Conservation (phyloP, 1,140 invertebrate genomes). For the Papilio dardanus region DNA sequence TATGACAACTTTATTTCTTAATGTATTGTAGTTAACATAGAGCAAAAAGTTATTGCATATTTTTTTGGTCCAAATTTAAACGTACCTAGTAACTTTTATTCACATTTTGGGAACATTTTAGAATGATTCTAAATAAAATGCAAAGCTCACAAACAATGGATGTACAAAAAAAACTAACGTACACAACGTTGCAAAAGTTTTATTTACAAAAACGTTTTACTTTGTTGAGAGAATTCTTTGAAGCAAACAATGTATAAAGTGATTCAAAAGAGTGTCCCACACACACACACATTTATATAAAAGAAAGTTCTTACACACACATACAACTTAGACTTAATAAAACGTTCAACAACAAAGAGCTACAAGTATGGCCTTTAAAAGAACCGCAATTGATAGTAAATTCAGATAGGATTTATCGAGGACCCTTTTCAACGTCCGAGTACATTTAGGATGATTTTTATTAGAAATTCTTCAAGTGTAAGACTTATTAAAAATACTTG, state of each 20-base stretch:
- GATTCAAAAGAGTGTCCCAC: background rate
- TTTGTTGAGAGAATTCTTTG: conserved; percentile 13
- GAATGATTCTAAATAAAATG: conserved; percentile 4
- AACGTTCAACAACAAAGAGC: conserved; percentile 10
- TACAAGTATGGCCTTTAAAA: conserved; percentile 11
- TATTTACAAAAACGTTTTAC: conserved; percentile 27
- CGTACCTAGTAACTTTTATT: background rate
- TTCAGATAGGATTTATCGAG: conserved; percentile 9
- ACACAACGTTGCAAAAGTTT: conserved; percentile 9
- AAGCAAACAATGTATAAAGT: conserved; percentile 8
- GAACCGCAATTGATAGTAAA: conserved; percentile 16
- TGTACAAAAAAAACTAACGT: background rate
- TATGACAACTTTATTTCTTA: no score
- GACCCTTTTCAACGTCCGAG: conserved; percentile 14
- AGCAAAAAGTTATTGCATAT: background rate
- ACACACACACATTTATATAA: conserved; percentile 13
- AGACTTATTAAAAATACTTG: background rate
- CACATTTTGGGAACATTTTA: background rate
- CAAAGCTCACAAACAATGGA: conserved; percentile 4
- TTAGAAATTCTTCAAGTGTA: background rate
- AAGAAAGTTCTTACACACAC: background rate
- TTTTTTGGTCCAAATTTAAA: background rate
- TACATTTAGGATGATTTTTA: conserved; percentile 1
- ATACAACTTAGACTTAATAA: background rate
- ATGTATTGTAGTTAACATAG: no score